These are phyloP conservation scores for Mesochorus sp. DNA, from an alignment of 2,888 invertebrate genomes.

Conservation along the genomic window DNA sequence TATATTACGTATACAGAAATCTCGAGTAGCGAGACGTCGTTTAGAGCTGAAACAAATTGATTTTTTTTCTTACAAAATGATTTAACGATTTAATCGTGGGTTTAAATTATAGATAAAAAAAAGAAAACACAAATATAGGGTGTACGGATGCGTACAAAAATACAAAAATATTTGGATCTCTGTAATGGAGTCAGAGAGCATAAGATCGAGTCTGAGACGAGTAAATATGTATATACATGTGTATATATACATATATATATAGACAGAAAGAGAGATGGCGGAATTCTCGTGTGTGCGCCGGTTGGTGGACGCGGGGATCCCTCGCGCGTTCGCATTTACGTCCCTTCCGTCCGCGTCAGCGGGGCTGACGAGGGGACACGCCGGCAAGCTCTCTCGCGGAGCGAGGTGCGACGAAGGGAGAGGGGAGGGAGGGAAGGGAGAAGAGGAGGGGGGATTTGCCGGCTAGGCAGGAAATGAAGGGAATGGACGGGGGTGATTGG, in stretches of 20 bases:
- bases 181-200: not conserved
- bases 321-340: conserved; percentile 71
- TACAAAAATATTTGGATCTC: not conserved
- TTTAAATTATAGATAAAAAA: not conserved
- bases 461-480: conserved; percentile 75
- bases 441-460: conserved; percentile 61
- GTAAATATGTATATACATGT: conserved; percentile 53
- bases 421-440: conserved; percentile 46
- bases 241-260: conserved; percentile 43
- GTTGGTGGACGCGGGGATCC: conserved; percentile 74
- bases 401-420: conserved; percentile 37
- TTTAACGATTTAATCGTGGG: not conserved
- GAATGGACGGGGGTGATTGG: conserved; percentile 78
- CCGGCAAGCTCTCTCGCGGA: conserved; percentile 65
- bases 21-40: not conserved
- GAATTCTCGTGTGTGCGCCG: conserved; percentile 68
- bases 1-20: not conserved
- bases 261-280: conserved; percentile 56
- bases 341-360: conserved; percentile 74
- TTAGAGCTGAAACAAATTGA: not conserved
- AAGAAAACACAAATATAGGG: not conserved
- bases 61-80: not conserved
- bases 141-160: not conserved
- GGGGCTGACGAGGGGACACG: conserved; percentile 51
- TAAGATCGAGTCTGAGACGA: conserved; percentile 26